Conservation (phyloP, 2,113 vertebrate genomes). For the Willisornis vidua region DNA sequence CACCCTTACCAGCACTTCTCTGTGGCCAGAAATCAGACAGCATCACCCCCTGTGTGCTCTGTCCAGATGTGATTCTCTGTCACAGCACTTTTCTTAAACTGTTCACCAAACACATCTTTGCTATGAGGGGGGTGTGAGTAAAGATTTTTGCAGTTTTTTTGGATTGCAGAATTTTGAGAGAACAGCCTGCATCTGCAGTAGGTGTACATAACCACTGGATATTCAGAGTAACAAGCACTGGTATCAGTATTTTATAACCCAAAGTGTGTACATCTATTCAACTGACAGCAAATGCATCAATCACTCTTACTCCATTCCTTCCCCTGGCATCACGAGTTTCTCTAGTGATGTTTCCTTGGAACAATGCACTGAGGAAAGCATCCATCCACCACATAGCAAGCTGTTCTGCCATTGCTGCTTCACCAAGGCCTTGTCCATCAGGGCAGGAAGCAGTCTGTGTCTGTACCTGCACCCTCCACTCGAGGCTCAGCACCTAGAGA, state of each 20-base stretch:
- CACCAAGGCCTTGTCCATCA: rapidly evolving
- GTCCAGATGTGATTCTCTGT: neutral
- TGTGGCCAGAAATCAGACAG: neutral
- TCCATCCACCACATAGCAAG: neutral
- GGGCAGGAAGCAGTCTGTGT: neutral
- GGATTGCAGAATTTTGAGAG: neutral
- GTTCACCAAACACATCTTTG: neutral
- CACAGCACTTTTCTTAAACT: neutral
- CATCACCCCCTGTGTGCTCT: neutral
- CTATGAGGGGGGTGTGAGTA: rapidly evolving
- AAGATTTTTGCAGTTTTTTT: neutral
- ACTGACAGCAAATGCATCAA: neutral
- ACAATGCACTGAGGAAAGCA: neutral
- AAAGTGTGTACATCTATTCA: neutral
- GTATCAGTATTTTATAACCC: neutral
- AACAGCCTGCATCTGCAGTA: neutral
- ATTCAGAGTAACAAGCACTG: neutral
- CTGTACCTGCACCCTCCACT: neutral
- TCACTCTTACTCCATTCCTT: neutral
- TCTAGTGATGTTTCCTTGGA: neutral
- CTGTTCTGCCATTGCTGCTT: neutral
- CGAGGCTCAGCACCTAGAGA: neutral
- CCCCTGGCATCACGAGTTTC: neutral
- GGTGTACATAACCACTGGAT: neutral
- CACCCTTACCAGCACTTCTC: neutral